Base-by-base conservation (phyloP, 2,113 vertebrate genomes). In the Patagioenas fasciata region DNA sequence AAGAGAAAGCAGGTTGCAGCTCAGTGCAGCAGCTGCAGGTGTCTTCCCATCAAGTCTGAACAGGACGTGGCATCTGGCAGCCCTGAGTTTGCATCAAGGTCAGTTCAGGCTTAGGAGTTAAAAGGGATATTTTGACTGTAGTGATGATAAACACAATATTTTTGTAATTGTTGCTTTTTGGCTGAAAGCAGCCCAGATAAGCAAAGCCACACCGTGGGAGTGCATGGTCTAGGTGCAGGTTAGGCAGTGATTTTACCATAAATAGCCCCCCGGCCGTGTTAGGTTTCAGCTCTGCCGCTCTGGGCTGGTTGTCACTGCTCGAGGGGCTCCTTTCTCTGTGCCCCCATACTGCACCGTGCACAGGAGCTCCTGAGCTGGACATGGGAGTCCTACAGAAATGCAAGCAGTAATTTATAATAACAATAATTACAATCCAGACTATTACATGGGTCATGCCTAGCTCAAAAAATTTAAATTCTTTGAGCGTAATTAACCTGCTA, bases 31-130 rank as follows among this genome's bases (percentile, higher is more conserved):
- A 44, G 70, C 48, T 1, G 6, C 9, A 14, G 53, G 28, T 28
- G 3, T 4, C 14, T 53, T 58, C 74, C 53, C 51, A 29, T 8
- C 23, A 65, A 29, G 71, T 1, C 47, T 23, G 60, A 80, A 26
- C 26, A 15, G 31, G 0, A 32, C 0, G 0, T 4, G 34, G n/a
- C n/a, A 47, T 11, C 29, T 0, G 0, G 8, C 62, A 57, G 47
- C 58, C 34, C 57, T 3, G 1, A 0, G 1, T n/a, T 9, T 20
- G 40, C 85, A 40, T 26, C 64, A 18, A 47, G 53, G 56, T 34
- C 73, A 42, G 11, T 64, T 21, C 66, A 74, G 26, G 75, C 75
- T 47, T 6, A 13, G 50, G 32, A 73, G 31, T 21, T 72, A n/a
- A 61, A 77, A 66, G 32, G n/a, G 38, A 56, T 20, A 7, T 42